Percentiles rank a stretch among this genome's conserved stretches.
Evolutionary conservation across 2,888 invertebrate genomes (phyloP).

Genomic region (Trachelus tabidus): DNA sequence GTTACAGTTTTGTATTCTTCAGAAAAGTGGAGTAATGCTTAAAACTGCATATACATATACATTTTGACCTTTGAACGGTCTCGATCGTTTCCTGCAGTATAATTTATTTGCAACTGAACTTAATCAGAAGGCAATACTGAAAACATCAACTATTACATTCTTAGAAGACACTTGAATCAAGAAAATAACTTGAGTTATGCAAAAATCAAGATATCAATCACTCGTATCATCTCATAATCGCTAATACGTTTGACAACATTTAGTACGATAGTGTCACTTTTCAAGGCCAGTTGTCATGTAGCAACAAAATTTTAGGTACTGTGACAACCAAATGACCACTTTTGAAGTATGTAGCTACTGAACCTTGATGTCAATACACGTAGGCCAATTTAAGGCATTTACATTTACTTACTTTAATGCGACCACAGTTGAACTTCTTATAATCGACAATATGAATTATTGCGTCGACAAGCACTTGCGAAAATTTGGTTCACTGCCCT

Average conservation of each 20-base stretch:
- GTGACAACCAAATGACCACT: not conserved
- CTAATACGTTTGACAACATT: not conserved
- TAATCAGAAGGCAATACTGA: not conserved
- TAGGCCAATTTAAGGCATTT: not conserved
- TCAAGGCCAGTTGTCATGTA: not conserved
- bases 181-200: not conserved
- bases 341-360: not conserved
- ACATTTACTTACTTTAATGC: not conserved
- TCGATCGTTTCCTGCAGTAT: not conserved
- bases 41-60: not conserved
- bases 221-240: not conserved
- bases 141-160: not conserved
- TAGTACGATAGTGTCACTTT: not conserved
- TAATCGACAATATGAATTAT: not conserved
- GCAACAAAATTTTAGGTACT: not conserved
- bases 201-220: not conserved
- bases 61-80: no score
- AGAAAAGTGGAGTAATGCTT: not conserved
- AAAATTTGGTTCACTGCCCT: constrained; percentile 17
- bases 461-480: constrained; percentile 6
- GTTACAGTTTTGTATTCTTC: not conserved
- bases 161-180: not conserved
- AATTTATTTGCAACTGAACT: not conserved
- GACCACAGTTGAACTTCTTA: not conserved
- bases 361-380: not conserved